phyloP scores from a whole-genome alignment of 2,113 vertebrate genomes.

The Petroica traversi region DNA sequence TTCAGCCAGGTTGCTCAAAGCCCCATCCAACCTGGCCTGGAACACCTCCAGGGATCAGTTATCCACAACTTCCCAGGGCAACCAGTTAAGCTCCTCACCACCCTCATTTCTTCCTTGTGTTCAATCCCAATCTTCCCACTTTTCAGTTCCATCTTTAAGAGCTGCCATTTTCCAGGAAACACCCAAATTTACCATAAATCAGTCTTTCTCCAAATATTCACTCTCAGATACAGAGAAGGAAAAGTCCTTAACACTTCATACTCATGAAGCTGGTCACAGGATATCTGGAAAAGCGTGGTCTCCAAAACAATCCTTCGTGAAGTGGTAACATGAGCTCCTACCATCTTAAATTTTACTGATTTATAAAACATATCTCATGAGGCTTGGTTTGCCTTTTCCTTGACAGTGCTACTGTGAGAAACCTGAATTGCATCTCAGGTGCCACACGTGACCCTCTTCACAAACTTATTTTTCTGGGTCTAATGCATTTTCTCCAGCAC shows the following conservation, averaged over 20 bases:
- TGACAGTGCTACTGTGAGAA: neutral
- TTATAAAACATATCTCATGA: neutral
- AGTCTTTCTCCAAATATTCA: neutral
- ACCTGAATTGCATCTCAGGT: neutral
- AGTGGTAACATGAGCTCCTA: neutral
- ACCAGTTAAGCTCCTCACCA: neutral
- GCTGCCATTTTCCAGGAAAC: neutral
- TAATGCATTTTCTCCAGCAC: neutral
- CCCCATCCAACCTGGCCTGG: neutral
- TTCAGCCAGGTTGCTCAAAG: neutral
- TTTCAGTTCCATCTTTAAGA: neutral
- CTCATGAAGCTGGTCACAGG: neutral
- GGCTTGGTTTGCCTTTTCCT: neutral
- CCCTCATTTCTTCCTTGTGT: neutral
- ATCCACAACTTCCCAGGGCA: neutral
- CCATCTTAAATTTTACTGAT: neutral
- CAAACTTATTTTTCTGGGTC: neutral
- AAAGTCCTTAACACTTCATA: neutral
- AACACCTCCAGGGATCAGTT: neutral
- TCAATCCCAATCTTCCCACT: neutral
- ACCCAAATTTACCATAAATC: accelerated
- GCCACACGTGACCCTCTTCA: neutral
- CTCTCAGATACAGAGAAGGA: neutral
- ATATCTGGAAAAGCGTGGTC: neutral
- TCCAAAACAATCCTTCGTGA: neutral